Conservation (phyloP, 1,140 invertebrate genomes). For the Papilio aristodemus region DNA sequence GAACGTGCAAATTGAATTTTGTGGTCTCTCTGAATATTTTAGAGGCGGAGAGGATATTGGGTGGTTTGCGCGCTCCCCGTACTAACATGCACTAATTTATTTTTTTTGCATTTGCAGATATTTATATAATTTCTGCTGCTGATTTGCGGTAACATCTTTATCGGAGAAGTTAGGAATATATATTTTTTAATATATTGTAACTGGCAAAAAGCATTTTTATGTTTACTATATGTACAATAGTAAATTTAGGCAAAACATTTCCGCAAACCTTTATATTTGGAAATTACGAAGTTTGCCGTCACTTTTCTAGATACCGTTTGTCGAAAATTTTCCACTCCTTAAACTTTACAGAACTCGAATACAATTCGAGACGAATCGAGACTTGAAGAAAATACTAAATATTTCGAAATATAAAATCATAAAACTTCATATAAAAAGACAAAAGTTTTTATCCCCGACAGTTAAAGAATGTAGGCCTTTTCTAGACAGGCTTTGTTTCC, state of each 20-base stretch:
- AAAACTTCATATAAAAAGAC: conserved; percentile 24
- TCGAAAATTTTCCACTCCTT: not conserved
- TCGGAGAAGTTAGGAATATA: conserved; percentile 2
- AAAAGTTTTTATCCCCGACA: conserved; percentile 32
- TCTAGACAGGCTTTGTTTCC: conserved; percentile 32
- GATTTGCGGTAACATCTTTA: conserved; percentile 1
- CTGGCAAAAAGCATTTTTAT: not conserved
- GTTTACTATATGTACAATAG: not conserved
- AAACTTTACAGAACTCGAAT: not conserved
- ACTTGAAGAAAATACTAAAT: not conserved
- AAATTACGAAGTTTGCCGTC: not conserved
- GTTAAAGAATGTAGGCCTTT: conserved; percentile 35
- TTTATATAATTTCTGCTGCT: not conserved
- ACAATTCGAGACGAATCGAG: not conserved
- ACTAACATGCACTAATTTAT: conserved; percentile 32
- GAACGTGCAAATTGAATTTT: conserved; percentile 77
- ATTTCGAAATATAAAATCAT: conserved; percentile 8
- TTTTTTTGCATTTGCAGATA: conserved; percentile 31
- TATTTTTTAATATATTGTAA: not conserved
- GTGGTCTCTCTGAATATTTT: conserved; percentile 75
- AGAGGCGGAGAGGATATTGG: conserved; percentile 62
- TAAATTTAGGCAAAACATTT: too few relatives aligned
- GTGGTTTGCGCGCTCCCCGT: conserved; percentile 38
- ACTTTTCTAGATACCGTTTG: not conserved
- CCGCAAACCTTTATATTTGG: too few relatives aligned